Evolutionary conservation across 2,888 invertebrate genomes (phyloP).

Genomic region (Hyposoter dolosus): DNA sequence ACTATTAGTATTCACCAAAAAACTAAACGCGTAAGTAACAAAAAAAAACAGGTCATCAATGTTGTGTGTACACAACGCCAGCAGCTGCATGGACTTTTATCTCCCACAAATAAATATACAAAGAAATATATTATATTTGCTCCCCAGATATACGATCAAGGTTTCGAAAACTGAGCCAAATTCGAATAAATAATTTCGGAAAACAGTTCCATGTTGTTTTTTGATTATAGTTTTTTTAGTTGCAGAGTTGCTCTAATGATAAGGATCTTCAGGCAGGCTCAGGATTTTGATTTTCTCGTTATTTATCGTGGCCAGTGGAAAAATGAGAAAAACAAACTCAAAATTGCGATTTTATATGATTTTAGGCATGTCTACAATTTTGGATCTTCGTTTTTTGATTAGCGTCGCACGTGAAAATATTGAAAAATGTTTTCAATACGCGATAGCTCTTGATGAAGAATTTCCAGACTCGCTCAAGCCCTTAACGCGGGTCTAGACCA

Average conservation of each 20-base stretch:
- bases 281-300: neutral
- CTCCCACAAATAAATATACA: neutral
- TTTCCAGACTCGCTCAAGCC: neutral
- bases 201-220: neutral
- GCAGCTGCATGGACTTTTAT: neutral
- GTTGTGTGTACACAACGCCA: neutral
- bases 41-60: neutral
- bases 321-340: too few species aligned
- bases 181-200: neutral
- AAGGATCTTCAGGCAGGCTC: neutral
- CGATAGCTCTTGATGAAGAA: neutral
- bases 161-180: neutral
- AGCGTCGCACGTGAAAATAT: neutral
- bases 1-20: neutral
- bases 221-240: neutral
- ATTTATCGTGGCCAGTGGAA: neutral
- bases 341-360: too few species aligned
- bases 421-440: neutral
- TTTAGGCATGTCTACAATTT: too few species aligned
- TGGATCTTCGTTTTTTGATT: neutral
- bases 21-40: neutral
- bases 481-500: neutral
- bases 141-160: neutral
- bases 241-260: neutral
- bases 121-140: neutral